A percentile compares a stretch with the other conserved stretches of the same genome.
Conservation (phyloP, 1,140 invertebrate genomes). For the Plectrocnemia conspersa region DNA sequence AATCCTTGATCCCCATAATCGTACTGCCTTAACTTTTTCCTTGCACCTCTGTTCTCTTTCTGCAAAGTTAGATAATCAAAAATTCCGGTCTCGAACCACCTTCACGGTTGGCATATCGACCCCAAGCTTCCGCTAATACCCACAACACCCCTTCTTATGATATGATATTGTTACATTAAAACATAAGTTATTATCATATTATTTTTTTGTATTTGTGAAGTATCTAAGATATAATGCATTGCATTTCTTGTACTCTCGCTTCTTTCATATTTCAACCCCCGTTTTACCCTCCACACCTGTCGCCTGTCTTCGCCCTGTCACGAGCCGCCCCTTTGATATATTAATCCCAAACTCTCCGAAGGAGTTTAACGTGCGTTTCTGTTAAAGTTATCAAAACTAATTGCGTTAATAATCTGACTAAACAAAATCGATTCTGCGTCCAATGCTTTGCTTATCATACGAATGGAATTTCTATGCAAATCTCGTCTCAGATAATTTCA, state of each 20-base stretch:
- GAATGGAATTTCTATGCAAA: too few relatives aligned
- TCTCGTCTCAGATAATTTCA: conserved; percentile 16
- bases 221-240: too few relatives aligned
- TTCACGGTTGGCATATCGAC: too few relatives aligned
- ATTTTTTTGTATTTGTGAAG: too few relatives aligned
- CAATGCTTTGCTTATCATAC: too few relatives aligned
- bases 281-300: conserved; percentile 18
- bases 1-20: conserved; percentile 6
- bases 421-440: too few relatives aligned
- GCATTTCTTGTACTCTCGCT: too few relatives aligned
- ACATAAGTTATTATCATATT: too few relatives aligned
- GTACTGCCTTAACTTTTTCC: conserved; percentile 10
- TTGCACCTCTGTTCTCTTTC: not conserved
- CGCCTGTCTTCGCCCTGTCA: conserved; percentile 18
- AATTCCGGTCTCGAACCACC: conserved; percentile 4
- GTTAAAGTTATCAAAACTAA: too few relatives aligned
- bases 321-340: conserved; percentile 20
- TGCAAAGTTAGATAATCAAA: not conserved
- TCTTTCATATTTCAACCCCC: not conserved
- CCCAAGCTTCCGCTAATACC: not conserved
- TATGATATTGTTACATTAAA: too few relatives aligned
- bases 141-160: not conserved
- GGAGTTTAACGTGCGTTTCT: too few relatives aligned
- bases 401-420: too few relatives aligned
- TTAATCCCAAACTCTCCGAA: conserved; percentile 24